phyloP scores from a whole-genome alignment of 2,888 invertebrate genomes.

The Sipunculus nudus region DNA sequence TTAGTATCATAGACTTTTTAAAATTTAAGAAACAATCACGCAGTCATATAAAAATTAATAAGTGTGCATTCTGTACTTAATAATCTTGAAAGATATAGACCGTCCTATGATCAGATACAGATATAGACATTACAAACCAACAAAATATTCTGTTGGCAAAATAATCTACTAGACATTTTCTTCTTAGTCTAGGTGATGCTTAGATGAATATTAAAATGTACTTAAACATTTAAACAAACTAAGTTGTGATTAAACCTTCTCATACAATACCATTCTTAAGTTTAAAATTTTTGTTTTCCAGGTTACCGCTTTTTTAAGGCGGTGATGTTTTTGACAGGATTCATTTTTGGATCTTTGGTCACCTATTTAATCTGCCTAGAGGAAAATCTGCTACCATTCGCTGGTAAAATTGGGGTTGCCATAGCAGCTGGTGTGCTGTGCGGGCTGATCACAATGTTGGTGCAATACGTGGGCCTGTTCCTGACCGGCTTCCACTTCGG shows the following conservation, averaged over 20 bases:
- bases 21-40: too few relatives aligned
- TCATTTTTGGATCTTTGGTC: conserved; percentile 83
- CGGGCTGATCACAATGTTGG: conserved; percentile 83
- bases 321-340: conserved; percentile 87
- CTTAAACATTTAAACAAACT: too few relatives aligned
- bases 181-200: too few relatives aligned
- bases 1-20: too few relatives aligned
- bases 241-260: not conserved
- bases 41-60: too few relatives aligned
- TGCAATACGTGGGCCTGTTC: conserved; percentile 83
- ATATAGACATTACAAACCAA: too few relatives aligned
- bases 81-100: too few relatives aligned
- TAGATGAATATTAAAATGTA: too few relatives aligned
- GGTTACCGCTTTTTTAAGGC: conserved; percentile 90
- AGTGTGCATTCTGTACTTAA: too few relatives aligned
- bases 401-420: conserved; percentile 79
- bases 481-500: conserved; percentile 84
- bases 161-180: too few relatives aligned
- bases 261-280: not conserved
- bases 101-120: too few relatives aligned
- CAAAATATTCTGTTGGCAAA: too few relatives aligned
- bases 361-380: conserved; percentile 84
- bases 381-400: conserved; percentile 76
- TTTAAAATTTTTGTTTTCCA: conserved; percentile 65
- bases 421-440: conserved; percentile 79